Conservation (phyloP, 2,888 invertebrate genomes). For the Xestia sexstrigata region DNA sequence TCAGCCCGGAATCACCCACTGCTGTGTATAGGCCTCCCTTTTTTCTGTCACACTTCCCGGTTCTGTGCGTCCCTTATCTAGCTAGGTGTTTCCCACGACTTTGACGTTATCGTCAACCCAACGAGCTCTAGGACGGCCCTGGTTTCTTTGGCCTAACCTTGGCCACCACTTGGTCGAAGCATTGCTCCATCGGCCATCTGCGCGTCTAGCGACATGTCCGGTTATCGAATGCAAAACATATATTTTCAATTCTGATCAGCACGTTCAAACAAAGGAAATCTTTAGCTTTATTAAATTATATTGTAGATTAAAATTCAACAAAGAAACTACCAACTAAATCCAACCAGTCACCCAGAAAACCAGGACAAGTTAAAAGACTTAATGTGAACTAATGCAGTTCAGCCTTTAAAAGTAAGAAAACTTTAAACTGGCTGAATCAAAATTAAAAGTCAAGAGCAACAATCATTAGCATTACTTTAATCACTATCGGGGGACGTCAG, state of each 20-base stretch:
- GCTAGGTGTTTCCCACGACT: no score
- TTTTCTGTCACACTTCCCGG: no score
- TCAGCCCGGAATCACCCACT: no score
- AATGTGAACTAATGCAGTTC: conserved; percentile 53
- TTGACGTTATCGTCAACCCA: no score
- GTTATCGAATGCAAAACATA: not conserved
- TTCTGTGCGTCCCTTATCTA: no score
- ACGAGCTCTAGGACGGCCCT: no score
- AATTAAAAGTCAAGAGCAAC: conserved; percentile 77
- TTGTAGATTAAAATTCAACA: not conserved
- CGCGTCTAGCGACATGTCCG: no score
- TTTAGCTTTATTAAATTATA: not conserved
- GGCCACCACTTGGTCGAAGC: no score
- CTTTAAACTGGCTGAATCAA: conserved; percentile 68
- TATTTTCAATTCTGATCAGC: not conserved
- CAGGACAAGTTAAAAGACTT: conserved; percentile 24
- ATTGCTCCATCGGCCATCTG: no score
- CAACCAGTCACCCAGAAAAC: conserved; percentile 3
- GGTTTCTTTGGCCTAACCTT: no score
- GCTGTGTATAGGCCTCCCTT: no score
- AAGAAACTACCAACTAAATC: not conserved
- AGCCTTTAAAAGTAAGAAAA: conserved; percentile 54
- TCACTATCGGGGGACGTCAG: conserved; percentile 80
- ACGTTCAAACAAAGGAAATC: not conserved
- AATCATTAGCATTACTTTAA: conserved; percentile 84